Evolutionary conservation across 2,113 vertebrate species (phyloP).

Genomic region (Phaethornis superciliosus): DNA sequence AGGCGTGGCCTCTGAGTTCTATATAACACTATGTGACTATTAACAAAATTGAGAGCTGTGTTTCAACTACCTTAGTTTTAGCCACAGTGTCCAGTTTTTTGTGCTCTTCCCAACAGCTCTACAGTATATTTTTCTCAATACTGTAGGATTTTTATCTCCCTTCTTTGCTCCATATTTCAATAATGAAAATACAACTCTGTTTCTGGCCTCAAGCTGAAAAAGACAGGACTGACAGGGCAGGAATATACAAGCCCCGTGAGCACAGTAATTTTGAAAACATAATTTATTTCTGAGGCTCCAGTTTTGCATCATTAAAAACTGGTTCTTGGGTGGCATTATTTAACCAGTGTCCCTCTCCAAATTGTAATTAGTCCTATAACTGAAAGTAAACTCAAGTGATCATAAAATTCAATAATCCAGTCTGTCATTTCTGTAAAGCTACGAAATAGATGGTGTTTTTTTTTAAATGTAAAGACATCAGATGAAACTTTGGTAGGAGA

Average conservation of each 20-base stretch:
- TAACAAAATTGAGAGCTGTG: too few species aligned
- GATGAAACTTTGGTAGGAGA: background rate
- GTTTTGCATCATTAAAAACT: background rate
- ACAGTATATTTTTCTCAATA: background rate
- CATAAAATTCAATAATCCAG: conserved; percentile 3
- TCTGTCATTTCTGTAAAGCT: background rate
- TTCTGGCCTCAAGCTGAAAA: background rate
- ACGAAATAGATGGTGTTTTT: background rate
- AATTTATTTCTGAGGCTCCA: background rate
- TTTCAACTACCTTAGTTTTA: too few species aligned
- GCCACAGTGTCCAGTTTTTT: too few species aligned
- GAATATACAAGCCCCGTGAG: background rate
- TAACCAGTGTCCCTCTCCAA: background rate
- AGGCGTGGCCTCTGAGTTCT: too few species aligned
- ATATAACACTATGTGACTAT: too few species aligned
- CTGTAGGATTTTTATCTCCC: background rate
- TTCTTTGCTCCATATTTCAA: background rate
- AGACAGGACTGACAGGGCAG: background rate
- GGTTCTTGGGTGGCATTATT: background rate
- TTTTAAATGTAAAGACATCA: background rate
- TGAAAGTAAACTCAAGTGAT: background rate
- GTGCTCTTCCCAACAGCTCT: too few species aligned
- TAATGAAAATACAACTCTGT: background rate
- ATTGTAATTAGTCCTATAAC: conserved; percentile 25
- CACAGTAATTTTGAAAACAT: background rate